These are phyloP conservation scores for Xenopus laevis DNA, from an alignment of 2,113 vertebrate genomes.

Conservation along the genomic window DNA sequence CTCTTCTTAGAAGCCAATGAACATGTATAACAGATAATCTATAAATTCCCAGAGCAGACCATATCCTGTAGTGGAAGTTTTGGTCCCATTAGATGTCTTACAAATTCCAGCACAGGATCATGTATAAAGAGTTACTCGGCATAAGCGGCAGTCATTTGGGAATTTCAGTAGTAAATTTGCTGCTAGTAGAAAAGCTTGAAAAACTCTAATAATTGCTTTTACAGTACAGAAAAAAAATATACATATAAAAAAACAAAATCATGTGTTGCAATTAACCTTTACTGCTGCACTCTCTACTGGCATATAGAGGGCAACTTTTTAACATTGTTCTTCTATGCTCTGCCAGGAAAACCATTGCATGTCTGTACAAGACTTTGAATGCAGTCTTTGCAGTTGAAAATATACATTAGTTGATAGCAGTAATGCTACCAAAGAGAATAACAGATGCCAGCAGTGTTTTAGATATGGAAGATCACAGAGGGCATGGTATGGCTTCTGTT, in stretches of 20 bases:
- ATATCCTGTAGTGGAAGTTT: not conserved
- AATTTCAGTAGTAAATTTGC: conserved; percentile 6
- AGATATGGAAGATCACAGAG: conserved; percentile 9
- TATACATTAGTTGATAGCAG: not conserved
- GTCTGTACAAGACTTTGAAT: not conserved
- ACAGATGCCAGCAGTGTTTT: conserved; percentile 12
- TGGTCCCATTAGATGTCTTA: not conserved
- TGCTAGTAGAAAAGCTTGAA: not conserved
- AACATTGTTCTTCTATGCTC: not conserved
- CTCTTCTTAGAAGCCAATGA: no score
- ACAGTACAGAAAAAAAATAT: not conserved
- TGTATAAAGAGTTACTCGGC: not conserved
- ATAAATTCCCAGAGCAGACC: no score
- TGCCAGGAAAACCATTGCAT: not conserved
- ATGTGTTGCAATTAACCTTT: not conserved
- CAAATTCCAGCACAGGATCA: not conserved
- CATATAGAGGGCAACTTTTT: not conserved
- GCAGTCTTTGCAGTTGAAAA: not conserved
- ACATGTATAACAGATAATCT: no score
- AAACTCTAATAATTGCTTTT: not conserved
- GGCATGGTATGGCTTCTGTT: conserved; percentile 20
- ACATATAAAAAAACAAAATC: not conserved
- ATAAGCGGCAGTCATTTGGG: not conserved
- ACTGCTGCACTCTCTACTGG: not conserved
- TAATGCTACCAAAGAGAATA: not conserved